These are phyloP conservation scores for Polylopha cassiicola DNA, from an alignment of 2,888 invertebrate genomes.

Conservation along the genomic window DNA sequence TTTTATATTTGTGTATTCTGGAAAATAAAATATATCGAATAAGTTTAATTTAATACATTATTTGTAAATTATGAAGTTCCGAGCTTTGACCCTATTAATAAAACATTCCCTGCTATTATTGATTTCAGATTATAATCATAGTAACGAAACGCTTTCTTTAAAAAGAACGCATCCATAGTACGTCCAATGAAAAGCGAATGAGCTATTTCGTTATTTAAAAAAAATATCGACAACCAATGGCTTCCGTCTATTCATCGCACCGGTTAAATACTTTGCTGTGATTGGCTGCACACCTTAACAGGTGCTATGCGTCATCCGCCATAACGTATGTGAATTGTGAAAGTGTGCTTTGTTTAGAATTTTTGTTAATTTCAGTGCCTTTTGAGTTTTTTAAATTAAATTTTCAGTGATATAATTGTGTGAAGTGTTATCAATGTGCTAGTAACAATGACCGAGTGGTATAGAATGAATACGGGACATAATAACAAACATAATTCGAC, in stretches of 20 bases:
- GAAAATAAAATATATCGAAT: too few species aligned
- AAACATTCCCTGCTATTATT: too few species aligned
- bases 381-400: constrained; percentile 40
- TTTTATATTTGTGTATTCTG: too few species aligned
- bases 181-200: constrained; percentile 30
- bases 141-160: constrained; percentile 13
- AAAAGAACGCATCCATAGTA: constrained; percentile 36
- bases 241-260: constrained; percentile 52
- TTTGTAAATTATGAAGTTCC: too few species aligned
- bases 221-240: constrained; percentile 51
- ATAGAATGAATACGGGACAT: constrained; percentile 62
- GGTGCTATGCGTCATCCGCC: constrained; percentile 76
- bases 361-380: constrained; percentile 16
- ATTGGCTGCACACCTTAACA: constrained; percentile 58
- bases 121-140: not conserved
- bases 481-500: constrained; percentile 65
- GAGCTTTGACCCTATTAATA: too few species aligned
- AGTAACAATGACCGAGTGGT: constrained; percentile 66
- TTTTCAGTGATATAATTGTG: constrained; percentile 44
- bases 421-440: constrained; percentile 51
- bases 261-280: constrained; percentile 52
- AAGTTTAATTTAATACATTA: too few species aligned
- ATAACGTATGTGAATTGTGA: constrained; percentile 63
- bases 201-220: constrained; percentile 44
- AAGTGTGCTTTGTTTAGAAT: constrained; percentile 58